phyloP scores from a whole-genome alignment of 2,113 vertebrate genomes.

The Trichechus manatus region DNA sequence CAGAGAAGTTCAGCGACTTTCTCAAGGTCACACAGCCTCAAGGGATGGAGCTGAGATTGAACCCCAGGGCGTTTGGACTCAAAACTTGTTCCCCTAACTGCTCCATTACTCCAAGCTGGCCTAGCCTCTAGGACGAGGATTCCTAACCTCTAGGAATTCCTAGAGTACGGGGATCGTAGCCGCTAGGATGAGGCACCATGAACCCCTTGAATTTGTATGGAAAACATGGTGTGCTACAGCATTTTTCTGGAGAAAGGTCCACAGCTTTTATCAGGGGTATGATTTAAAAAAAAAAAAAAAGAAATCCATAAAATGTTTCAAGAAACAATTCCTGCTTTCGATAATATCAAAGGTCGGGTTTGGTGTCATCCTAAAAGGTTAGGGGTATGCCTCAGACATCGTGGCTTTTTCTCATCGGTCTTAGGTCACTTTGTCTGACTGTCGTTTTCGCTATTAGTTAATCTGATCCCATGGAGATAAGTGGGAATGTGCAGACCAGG shows the following conservation, averaged over 20 bases:
- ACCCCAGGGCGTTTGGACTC: neutral
- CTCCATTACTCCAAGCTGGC: neutral
- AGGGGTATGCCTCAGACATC: neutral
- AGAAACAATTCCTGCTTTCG: neutral
- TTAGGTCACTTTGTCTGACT: neutral
- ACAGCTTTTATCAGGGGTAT: neutral
- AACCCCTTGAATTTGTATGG: neutral
- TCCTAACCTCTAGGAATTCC: neutral
- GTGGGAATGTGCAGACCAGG: neutral
- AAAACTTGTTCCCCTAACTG: neutral
- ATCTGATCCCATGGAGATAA: neutral
- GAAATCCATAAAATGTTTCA: neutral
- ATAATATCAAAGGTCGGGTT: neutral
- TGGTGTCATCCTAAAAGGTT: neutral
- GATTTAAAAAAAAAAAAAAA: neutral
- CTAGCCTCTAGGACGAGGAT: neutral
- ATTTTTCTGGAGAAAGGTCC: neutral
- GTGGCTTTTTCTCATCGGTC: neutral
- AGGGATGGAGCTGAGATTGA: neutral
- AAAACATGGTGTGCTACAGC: neutral
- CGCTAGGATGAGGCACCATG: too few species aligned
- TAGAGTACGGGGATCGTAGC: too few species aligned
- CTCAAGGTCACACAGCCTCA: neutral
- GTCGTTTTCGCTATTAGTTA: neutral
- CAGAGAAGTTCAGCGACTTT: neutral